Evolutionary conservation across 2,888 invertebrate genomes (phyloP), one percentile per base, ranked within the genome.

Genomic region (Leucozona laternaria): DNA sequence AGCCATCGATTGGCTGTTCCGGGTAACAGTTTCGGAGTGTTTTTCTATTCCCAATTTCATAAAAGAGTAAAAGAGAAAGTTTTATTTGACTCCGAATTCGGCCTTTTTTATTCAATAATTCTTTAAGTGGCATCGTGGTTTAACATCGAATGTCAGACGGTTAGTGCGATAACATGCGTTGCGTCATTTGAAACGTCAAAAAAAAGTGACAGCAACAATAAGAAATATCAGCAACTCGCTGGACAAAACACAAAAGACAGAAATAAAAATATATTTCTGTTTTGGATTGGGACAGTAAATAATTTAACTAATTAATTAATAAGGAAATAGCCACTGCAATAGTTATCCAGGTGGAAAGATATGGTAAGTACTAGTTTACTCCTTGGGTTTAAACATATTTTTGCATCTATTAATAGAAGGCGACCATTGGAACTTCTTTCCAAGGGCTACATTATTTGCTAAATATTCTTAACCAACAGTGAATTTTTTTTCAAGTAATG

Each of bases 401-500:
- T 17, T 43, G n/a, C 28, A 45, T 45, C 64, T 64, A 45, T 64
- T 17, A 45, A 64, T 45, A 64, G 45, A 64, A 60, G 4, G 43
- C 17, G 45, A 64, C n/a, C 28, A 64, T 64, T 45, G 45, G 45
- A 45, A 64, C 15, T 80, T 40, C 7, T 28, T 53, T 80, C 72
- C 60, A 17, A 31, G 64, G 73, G 66, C 58, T 55, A 62, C 55
- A 71, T 70, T 55, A 48, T 17, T 73, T 77, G 64, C 72, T 75
- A 73, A 81, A 81, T 77, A 60, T 70, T 79, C 70, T 72, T 4
- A 66, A 77, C 43, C 48, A 70, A 57, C 20, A 78, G 20, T 70
- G 57, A 80, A 37, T 28, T 79, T 73, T 85, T 78, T 89, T 89
- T 88, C 81, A 50, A 89, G 60, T 37, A 89, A 78, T 76, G 75